Evolutionary conservation across 2,797 vertebrate species (phyloP), one percentile per base, ranked within the genome.

Genomic region (Clamator glandarius): DNA sequence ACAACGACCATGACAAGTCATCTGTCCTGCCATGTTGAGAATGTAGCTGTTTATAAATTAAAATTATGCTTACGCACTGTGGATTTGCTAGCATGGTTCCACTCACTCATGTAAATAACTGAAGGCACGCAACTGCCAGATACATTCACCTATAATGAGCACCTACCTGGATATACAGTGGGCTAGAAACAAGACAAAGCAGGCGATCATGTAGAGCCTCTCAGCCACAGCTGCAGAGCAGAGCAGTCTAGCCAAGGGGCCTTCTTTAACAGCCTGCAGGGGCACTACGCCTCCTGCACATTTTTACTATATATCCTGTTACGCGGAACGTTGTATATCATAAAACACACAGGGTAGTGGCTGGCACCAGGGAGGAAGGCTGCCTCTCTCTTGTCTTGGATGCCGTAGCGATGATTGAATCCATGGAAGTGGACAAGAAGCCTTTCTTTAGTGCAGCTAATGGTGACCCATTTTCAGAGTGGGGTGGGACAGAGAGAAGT

Each of bases 221-320:
- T 4, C 39, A 21, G 12, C 0, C 0, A 15, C 13, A 23, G 25
- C 72, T 3, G 4, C 55, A 48, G 55, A 63, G 33, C 81, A 68
- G 11, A 57, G 15, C 25, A 72, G 63, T 24, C 33, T 51, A 20
- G 63, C 35, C 11, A 2, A 3, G 0, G 3, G 35, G 33, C 19
- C 50, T 50, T 26, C 20, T 46, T 8, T 36, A 33, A 26, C 66
- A 42, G 58, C 73, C 76, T 48, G 19, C 31, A 42, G 44, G 28
- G 12, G 23, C 8, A 33, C 33, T 52, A 12, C 28, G 35, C 29
- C 5, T 44, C 61, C 28, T 78, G 31, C 8, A 81, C 1, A 0
- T 26, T 51, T 72, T 75, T 11, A 8, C 26, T 17, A 3, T 4
- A 2, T 33, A 2, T 24, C 6, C 1, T 24, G 19, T 44, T 74